Conservation (phyloP, 2,113 vertebrate genomes). For the Vicugna pacos region DNA sequence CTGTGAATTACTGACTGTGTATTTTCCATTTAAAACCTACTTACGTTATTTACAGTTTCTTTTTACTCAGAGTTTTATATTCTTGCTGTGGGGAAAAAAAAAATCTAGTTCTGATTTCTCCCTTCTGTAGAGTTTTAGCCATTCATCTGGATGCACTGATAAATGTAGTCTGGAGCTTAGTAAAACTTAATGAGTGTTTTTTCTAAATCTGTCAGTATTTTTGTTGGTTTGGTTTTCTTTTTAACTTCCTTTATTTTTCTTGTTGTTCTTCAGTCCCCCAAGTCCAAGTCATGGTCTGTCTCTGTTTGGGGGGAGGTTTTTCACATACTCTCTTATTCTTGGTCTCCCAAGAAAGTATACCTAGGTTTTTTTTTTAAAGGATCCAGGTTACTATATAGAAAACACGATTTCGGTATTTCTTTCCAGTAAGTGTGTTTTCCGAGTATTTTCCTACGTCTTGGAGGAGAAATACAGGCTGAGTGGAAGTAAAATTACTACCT, state of each 20-base stretch:
- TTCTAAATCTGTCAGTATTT: not conserved
- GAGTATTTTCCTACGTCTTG: not conserved
- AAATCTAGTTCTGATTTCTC: not conserved
- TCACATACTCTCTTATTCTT: not conserved
- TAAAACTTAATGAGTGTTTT: not conserved
- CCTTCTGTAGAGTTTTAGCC: not conserved
- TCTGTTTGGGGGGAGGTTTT: slow-evolving; percentile 1
- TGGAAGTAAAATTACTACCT: not conserved
- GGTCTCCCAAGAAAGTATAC: not conserved
- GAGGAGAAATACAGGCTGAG: not conserved
- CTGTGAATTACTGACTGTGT: not conserved
- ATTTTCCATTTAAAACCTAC: not conserved
- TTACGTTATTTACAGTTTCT: not conserved
- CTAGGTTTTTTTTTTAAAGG: not conserved
- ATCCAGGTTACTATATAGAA: not conserved
- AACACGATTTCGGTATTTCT: not conserved
- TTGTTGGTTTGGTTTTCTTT: not conserved
- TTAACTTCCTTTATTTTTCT: slow-evolving; percentile 4
- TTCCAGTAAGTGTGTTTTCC: not conserved
- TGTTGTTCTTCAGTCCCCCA: not conserved
- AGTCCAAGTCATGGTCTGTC: not conserved
- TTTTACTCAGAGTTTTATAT: not conserved
- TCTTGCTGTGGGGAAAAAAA: not conserved
- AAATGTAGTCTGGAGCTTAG: not conserved
- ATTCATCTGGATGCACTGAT: not conserved